phyloP scores from a whole-genome alignment of 1,140 invertebrate genomes.

The Battus philenor region DNA sequence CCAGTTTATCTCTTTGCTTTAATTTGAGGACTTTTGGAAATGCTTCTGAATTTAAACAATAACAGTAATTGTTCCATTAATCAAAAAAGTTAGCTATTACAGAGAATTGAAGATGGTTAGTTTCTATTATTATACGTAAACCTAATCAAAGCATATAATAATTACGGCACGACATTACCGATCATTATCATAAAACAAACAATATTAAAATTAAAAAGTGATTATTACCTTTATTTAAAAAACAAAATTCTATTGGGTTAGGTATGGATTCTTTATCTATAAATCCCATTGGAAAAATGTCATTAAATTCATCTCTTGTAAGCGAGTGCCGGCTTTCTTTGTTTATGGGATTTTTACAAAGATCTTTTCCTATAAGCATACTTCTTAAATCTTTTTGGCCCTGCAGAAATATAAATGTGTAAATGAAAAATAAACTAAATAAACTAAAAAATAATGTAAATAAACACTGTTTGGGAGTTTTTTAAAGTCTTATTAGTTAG shows the following conservation, averaged over 20 bases:
- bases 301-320: slow-evolving; percentile 42
- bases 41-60: slow-evolving; percentile 29
- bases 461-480: no score
- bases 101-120: no score
- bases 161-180: no score
- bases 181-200: no score
- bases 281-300: slow-evolving; percentile 45
- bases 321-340: slow-evolving; percentile 19
- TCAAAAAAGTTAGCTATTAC: slow-evolving; percentile 1
- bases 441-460: neutral
- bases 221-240: slow-evolving; percentile 44
- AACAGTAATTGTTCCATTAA: no score
- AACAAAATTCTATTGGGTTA: slow-evolving; percentile 35
- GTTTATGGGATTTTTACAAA: slow-evolving; percentile 17
- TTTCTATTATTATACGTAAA: no score
- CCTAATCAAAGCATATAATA: no score
- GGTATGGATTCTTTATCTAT: slow-evolving; percentile 21
- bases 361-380: slow-evolving; percentile 35
- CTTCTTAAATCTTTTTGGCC: slow-evolving; percentile 49
- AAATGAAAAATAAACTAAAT: neutral
- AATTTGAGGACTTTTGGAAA: slow-evolving; percentile 18
- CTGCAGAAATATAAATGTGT: slow-evolving; percentile 24
- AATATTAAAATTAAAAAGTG: no score
- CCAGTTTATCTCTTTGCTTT: slow-evolving; percentile 33
- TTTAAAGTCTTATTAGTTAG: no score